phyloP scores from a whole-genome alignment of 2,797 vertebrate species.

The Melanotaenia boesemani region DNA sequence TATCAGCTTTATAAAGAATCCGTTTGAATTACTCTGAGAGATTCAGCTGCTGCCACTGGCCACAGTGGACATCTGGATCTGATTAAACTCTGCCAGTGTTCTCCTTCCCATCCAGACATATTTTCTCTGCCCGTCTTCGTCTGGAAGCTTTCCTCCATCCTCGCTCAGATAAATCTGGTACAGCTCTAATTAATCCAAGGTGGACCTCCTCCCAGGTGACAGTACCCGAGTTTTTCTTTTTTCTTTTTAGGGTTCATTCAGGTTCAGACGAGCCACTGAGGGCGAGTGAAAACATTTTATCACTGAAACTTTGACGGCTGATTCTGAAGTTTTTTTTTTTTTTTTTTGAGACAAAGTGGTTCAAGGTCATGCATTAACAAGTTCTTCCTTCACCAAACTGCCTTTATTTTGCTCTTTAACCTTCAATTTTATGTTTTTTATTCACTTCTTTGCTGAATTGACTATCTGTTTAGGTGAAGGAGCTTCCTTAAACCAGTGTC shows the following conservation, averaged over 20 bases:
- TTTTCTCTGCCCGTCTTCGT: conserved; percentile 52
- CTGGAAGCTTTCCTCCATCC: conserved; percentile 30
- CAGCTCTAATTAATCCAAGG: conserved; percentile 65
- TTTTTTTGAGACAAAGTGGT: background rate
- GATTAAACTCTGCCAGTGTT: conserved; percentile 53
- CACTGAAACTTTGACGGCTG: background rate
- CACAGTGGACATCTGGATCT: conserved; percentile 51
- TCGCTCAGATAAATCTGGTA: conserved; percentile 42
- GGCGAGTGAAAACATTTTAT: background rate
- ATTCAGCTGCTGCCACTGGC: conserved; percentile 56
- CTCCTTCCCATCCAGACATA: conserved; percentile 48
- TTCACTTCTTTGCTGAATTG: too few relatives aligned
- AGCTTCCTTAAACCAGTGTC: background rate
- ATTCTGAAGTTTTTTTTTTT: background rate
- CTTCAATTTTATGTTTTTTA: too few relatives aligned
- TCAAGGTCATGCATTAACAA: background rate
- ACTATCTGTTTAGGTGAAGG: background rate
- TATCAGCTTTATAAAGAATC: conserved; percentile 71
- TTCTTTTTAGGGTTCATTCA: conserved; percentile 23
- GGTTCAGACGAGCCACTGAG: conserved; percentile 21
- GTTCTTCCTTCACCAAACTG: background rate
- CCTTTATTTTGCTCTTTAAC: too few relatives aligned
- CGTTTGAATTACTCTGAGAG: conserved; percentile 64
- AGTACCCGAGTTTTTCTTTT: conserved; percentile 40
- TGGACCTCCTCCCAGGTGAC: conserved; percentile 52